A percentile compares a stretch with the other conserved stretches of the same genome.
phyloP scores from a whole-genome alignment of 1,140 invertebrate genomes.

The Drosophila repleta region DNA sequence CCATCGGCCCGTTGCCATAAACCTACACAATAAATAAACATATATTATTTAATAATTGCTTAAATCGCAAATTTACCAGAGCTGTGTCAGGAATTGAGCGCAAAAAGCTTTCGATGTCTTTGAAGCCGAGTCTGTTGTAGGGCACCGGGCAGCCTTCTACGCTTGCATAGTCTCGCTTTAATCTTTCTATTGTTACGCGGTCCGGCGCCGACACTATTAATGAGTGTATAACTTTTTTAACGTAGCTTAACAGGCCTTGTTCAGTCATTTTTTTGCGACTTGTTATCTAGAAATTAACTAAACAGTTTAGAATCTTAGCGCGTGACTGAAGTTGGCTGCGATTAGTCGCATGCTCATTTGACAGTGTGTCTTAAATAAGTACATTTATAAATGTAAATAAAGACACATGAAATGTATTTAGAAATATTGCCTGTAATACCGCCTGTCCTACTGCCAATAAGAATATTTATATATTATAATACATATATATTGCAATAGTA shows the following conservation, averaged over 20 bases:
- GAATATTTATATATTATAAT: too few relatives aligned
- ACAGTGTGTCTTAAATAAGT: background rate
- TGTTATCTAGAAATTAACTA: too few relatives aligned
- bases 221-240: conserved; percentile 67
- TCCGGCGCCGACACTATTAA: conserved; percentile 62
- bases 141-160: conserved; percentile 61
- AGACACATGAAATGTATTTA: too few relatives aligned
- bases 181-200: conserved; percentile 51
- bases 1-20: conserved; percentile 55
- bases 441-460: too few relatives aligned
- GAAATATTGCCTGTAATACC: too few relatives aligned
- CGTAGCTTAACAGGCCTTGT: conserved; percentile 29
- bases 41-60: background rate
- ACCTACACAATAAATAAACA: conserved; percentile 36
- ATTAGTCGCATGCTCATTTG: too few relatives aligned
- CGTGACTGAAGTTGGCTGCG: conserved; percentile 38
- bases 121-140: conserved; percentile 53
- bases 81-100: conserved; percentile 60
- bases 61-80: conserved; percentile 23
- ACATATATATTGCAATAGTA: too few relatives aligned
- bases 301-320: conserved; percentile 25
- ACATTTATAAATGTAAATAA: too few relatives aligned
- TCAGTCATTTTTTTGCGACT: conserved; percentile 37
- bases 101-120: conserved; percentile 59
- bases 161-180: conserved; percentile 56